Percentiles rank a stretch among this genome's conserved stretches.
Evolutionary conservation across 2,113 vertebrate species (phyloP).

Genomic region (Phaethornis superciliosus): DNA sequence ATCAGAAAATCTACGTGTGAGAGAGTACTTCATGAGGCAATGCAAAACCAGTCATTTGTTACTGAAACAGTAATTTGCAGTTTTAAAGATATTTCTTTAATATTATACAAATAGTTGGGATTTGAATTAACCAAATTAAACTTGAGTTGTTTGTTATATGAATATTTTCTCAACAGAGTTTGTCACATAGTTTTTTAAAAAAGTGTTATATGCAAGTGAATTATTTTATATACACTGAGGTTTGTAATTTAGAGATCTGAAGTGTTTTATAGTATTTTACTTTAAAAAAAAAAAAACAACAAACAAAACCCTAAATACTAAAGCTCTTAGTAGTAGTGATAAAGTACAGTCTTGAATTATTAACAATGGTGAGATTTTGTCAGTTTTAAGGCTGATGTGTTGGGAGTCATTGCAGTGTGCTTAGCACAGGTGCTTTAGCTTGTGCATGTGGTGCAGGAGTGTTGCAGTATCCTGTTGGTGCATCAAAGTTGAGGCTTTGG

Average conservation of each 20-base stretch:
- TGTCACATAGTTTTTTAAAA: not conserved
- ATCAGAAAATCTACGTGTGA: not conserved
- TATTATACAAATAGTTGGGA: not conserved
- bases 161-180: not conserved
- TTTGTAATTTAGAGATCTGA: not conserved
- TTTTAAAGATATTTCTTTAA: not conserved
- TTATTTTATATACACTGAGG: not conserved
- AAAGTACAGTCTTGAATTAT: not conserved
- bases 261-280: not conserved
- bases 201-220: not conserved
- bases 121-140: conserved; percentile 16
- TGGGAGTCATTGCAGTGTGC: not conserved
- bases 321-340: not conserved
- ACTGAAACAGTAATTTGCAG: not conserved
- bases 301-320: not conserved
- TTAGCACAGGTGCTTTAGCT: not conserved
- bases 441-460: rapidly evolving
- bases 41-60: conserved; percentile 8
- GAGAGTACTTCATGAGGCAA: not conserved
- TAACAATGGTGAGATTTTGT: not conserved
- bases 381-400: not conserved
- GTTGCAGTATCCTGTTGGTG: not conserved
- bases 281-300: not conserved
- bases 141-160: not conserved
- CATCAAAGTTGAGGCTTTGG: not conserved